phyloP scores from a whole-genome alignment of 2,888 invertebrate species.

The Papilio protenor region DNA sequence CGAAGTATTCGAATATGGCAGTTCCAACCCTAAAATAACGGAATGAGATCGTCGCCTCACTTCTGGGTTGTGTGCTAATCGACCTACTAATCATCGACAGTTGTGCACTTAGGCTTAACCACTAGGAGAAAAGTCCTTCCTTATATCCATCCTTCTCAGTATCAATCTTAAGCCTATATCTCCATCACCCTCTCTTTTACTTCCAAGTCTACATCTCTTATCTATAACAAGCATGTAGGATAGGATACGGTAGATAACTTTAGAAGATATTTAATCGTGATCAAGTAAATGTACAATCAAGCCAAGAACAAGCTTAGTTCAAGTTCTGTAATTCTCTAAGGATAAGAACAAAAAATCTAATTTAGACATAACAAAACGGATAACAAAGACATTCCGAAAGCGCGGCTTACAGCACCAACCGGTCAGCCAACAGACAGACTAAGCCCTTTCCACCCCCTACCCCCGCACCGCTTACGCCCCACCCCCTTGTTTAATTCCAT shows the following conservation, averaged over 20 bases:
- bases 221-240: background rate
- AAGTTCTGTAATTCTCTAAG: background rate
- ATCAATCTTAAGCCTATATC: background rate
- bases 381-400: conserved; percentile 79
- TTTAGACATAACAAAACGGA: conserved; percentile 47
- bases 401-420: conserved; percentile 70
- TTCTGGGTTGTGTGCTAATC: conserved; percentile 75
- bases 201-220: background rate
- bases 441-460: conserved; percentile 47
- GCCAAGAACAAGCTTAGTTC: background rate
- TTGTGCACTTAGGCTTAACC: conserved; percentile 43
- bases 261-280: background rate
- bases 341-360: conserved; percentile 30
- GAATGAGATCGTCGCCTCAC: conserved; percentile 47
- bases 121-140: conserved; percentile 19
- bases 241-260: background rate
- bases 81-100: conserved; percentile 71
- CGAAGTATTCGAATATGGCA: background rate
- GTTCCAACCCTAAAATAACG: conserved; percentile 6
- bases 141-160: background rate
- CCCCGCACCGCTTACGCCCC: conserved; percentile 57
- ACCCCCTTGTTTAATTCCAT: conserved; percentile 81
- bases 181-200: background rate
- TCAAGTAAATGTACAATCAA: background rate
- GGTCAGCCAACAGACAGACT: conserved; percentile 47